phyloP scores from a whole-genome alignment of 2,888 invertebrate genomes.

The Eurois occulta region DNA sequence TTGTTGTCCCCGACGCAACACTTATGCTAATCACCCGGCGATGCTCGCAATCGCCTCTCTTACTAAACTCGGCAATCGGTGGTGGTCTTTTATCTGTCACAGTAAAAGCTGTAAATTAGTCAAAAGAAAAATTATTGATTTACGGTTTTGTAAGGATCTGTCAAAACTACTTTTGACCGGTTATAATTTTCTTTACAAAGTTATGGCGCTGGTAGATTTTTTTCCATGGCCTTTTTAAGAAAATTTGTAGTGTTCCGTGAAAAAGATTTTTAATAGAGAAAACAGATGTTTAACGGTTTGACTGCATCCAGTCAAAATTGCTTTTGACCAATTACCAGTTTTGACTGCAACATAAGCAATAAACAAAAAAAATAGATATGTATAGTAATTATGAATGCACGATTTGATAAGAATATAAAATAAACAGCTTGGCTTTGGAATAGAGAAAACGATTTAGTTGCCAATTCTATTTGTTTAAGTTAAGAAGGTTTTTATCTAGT shows the following conservation, averaged over 20 bases:
- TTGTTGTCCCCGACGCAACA: constrained; percentile 81
- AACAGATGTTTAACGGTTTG: not conserved
- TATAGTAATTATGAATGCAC: constrained; percentile 42
- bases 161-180: not conserved
- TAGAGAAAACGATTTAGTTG: constrained; percentile 3
- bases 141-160: not conserved
- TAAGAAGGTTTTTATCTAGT: constrained; percentile 10
- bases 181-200: not conserved
- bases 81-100: constrained; percentile 51
- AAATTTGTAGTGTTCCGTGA: not conserved
- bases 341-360: not conserved
- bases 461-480: constrained; percentile 21
- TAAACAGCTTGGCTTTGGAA: constrained; percentile 28
- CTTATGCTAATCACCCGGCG: constrained; percentile 82
- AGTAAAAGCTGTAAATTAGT: not conserved
- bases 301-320: not conserved
- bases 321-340: not conserved
- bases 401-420: constrained; percentile 50
- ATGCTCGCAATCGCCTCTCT: constrained; percentile 1
- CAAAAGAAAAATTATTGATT: not conserved
- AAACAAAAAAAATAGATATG: constrained; percentile 33
- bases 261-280: not conserved
- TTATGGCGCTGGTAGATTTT: not conserved
- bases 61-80: constrained; percentile 16
- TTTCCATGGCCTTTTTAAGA: not conserved